These are phyloP conservation scores for Drosophila gaucha DNA, from an alignment of 2,888 invertebrate species.

Conservation along the genomic window DNA sequence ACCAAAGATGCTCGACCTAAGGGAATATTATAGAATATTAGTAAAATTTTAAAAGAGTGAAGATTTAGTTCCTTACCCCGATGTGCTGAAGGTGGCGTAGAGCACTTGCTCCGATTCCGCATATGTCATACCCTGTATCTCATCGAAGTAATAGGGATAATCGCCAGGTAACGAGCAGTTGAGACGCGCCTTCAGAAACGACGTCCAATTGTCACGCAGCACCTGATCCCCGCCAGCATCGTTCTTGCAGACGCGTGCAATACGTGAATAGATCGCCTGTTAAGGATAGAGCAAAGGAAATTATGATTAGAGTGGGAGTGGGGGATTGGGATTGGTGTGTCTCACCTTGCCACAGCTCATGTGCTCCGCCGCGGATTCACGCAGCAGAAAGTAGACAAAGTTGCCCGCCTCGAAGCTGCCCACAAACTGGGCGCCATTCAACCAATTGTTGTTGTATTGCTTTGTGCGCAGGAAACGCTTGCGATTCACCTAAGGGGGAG, in stretches of 20 bases:
- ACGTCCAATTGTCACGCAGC: slow-evolving; percentile 95
- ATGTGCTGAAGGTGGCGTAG: slow-evolving; percentile 94
- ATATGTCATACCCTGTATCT: slow-evolving; percentile 94
- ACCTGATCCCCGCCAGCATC: slow-evolving; percentile 92
- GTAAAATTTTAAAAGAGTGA: neutral
- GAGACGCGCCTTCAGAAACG: slow-evolving; percentile 93
- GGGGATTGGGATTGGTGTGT: neutral
- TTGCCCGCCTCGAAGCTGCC: slow-evolving; percentile 95
- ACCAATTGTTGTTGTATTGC: slow-evolving; percentile 93
- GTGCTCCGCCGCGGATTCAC: slow-evolving; percentile 96
- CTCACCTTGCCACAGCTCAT: slow-evolving; percentile 96
- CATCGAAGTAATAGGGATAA: slow-evolving; percentile 94
- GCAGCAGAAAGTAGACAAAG: slow-evolving; percentile 95
- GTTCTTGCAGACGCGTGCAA: slow-evolving; percentile 96
- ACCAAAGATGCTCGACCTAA: slow-evolving; percentile 93
- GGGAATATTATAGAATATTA: neutral
- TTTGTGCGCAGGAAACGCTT: slow-evolving; percentile 88
- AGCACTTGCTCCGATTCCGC: slow-evolving; percentile 91
- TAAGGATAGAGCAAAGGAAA: neutral
- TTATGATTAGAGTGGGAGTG: neutral
- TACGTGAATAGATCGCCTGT: slow-evolving; percentile 94
- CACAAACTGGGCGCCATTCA: slow-evolving; percentile 96
- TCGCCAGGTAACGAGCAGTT: slow-evolving; percentile 94
- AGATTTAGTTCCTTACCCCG: slow-evolving; percentile 86
- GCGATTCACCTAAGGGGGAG: slow-evolving; percentile 62